Evolutionary conservation across 2,888 invertebrate species (phyloP).

Genomic region (Ectropis crepuscularia): DNA sequence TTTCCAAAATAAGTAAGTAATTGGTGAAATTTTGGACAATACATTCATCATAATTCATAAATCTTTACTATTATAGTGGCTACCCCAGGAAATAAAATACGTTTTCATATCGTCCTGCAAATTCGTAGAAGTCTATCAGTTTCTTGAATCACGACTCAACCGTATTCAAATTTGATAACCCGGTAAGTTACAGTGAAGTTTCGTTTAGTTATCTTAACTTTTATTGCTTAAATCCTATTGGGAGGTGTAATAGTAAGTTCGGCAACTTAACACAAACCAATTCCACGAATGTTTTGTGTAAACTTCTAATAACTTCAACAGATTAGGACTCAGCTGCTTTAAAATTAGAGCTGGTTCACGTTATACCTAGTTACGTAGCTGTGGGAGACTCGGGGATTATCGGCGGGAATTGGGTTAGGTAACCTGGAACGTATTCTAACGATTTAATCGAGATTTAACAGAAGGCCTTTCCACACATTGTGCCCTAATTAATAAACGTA

Average conservation of each 20-base stretch:
- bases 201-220: not conserved
- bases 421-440: conserved; percentile 18
- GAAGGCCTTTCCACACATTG: not conserved
- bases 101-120: too few species aligned
- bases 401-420: conserved; percentile 21
- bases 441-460: not conserved
- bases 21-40: too few species aligned
- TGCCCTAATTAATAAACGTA: not conserved
- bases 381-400: conserved; percentile 13
- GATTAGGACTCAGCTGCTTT: conserved; percentile 10
- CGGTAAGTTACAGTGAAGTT: not conserved
- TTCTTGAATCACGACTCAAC: too few species aligned
- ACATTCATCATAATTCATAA: too few species aligned
- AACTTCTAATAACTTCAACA: conserved; percentile 20
- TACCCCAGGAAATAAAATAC: too few species aligned
- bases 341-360: conserved; percentile 6
- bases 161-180: too few species aligned
- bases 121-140: too few species aligned
- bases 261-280: conserved; percentile 6
- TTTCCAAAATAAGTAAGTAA: too few species aligned
- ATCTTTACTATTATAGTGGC: too few species aligned
- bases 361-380: not conserved
- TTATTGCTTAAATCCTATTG: conserved; percentile 3
- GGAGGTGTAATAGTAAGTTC: conserved; percentile 6
- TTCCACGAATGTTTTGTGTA: conserved; percentile 19